A percentile compares a stretch with the other conserved stretches of the same genome.
phyloP scores from a whole-genome alignment of 2,888 invertebrate genomes.

The Stratiomys singularior region DNA sequence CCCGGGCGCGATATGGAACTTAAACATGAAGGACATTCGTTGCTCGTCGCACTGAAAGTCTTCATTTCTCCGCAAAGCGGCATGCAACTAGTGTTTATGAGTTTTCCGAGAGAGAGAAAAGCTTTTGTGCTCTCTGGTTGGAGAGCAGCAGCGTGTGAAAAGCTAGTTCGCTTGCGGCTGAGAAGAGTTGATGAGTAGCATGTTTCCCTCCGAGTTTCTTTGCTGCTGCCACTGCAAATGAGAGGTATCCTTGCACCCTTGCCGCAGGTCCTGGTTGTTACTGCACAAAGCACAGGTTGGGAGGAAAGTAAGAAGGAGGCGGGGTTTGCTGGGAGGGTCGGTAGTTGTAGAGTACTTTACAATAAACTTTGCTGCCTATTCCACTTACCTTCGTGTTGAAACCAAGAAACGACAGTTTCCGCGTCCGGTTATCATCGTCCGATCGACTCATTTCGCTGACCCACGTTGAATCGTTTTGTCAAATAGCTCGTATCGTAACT shows the following conservation, averaged over 20 bases:
- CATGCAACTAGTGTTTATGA: slow-evolving; percentile 42
- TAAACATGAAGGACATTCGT: slow-evolving; percentile 28
- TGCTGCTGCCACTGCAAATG: too few relatives aligned
- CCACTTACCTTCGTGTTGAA: slow-evolving; percentile 70
- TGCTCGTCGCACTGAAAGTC: not conserved
- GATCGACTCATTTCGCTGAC: slow-evolving; percentile 59
- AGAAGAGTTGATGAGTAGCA: not conserved
- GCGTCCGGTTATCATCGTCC: slow-evolving; percentile 68
- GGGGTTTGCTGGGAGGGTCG: not conserved
- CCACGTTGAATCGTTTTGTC: not conserved
- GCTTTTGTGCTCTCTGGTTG: not conserved
- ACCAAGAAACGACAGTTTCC: slow-evolving; percentile 80
- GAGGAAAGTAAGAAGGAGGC: not conserved
- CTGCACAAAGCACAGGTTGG: not conserved
- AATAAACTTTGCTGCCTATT: not conserved
- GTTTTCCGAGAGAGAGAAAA: not conserved
- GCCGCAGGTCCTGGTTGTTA: slow-evolving; percentile 12
- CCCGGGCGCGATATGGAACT: slow-evolving; percentile 13
- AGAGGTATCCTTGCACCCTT: not conserved
- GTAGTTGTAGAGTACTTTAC: not conserved
- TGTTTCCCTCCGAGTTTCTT: not conserved
- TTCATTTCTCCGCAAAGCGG: not conserved
- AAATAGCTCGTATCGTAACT: not conserved
- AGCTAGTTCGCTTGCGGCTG: slow-evolving; percentile 1
- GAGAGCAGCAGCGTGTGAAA: not conserved